Evolutionary conservation across 1,140 invertebrate genomes (phyloP).

Genomic region (Trachymyrmex cornetzi): DNA sequence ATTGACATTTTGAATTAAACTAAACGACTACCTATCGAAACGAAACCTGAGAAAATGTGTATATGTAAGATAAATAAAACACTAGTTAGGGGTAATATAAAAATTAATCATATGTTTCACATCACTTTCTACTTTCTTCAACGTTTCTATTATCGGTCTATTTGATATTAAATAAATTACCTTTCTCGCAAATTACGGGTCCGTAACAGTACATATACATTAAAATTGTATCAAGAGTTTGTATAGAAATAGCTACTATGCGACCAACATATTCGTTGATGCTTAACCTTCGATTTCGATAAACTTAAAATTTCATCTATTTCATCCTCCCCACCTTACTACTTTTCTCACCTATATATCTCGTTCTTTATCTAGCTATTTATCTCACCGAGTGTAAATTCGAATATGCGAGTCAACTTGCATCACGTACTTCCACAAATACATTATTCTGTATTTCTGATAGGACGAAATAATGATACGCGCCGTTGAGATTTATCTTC

Average conservation of each 20-base stretch:
- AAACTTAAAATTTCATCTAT: conserved; percentile 17
- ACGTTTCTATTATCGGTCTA: conserved; percentile 42
- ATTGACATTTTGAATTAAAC: not conserved
- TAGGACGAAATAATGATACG: not conserved
- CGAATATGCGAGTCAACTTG: not conserved
- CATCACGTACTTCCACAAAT: not conserved
- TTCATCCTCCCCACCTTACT: not conserved
- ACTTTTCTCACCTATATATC: not conserved
- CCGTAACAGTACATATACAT: not conserved
- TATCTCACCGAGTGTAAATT: not conserved
- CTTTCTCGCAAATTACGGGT: not conserved
- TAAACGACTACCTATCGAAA: not conserved
- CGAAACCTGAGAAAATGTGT: not conserved
- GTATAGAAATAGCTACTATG: not conserved
- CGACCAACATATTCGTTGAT: conserved; percentile 40
- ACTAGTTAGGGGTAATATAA: not conserved
- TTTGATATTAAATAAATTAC: conserved; percentile 37
- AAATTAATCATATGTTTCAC: conserved; percentile 26
- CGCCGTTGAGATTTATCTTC: conserved; percentile 28
- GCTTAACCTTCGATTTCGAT: conserved; percentile 45
- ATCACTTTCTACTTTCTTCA: conserved; percentile 51
- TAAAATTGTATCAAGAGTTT: not conserved
- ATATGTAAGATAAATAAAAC: not conserved
- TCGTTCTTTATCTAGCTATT: not conserved
- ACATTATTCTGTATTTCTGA: conserved; percentile 1